These are phyloP conservation scores for Picathartes gymnocephalus DNA, from an alignment of 2,113 vertebrate species.

Conservation along the genomic window DNA sequence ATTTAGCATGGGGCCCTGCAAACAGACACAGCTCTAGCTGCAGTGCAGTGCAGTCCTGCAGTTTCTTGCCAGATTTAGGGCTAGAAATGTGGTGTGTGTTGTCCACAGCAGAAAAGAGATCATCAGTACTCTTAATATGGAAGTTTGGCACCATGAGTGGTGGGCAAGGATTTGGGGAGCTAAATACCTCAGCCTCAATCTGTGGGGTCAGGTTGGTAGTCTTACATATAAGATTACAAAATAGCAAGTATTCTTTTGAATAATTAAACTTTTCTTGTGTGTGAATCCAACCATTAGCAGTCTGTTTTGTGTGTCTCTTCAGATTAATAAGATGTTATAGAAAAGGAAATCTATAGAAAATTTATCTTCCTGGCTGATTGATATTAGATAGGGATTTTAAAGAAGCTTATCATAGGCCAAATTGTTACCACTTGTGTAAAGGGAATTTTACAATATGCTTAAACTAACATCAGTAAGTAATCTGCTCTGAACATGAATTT, in stretches of 20 bases:
- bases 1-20: background rate
- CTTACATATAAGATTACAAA: background rate
- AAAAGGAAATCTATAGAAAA: background rate
- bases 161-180: background rate
- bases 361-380: background rate
- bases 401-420: background rate
- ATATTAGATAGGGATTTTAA: background rate
- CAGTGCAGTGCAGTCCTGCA: background rate
- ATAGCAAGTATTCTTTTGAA: background rate
- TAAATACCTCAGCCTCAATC: background rate
- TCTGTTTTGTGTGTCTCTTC: background rate
- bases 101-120: background rate
- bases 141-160: background rate
- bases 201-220: background rate
- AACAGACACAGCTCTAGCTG: background rate
- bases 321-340: background rate
- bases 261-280: background rate
- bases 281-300: background rate
- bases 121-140: background rate
- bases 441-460: background rate
- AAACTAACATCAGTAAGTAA: background rate
- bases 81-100: rapidly evolving
- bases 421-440: background rate
- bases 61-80: background rate
- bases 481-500: background rate